Evolutionary conservation across 2,888 invertebrate genomes (phyloP).

Genomic region (Sialis lutaria): DNA sequence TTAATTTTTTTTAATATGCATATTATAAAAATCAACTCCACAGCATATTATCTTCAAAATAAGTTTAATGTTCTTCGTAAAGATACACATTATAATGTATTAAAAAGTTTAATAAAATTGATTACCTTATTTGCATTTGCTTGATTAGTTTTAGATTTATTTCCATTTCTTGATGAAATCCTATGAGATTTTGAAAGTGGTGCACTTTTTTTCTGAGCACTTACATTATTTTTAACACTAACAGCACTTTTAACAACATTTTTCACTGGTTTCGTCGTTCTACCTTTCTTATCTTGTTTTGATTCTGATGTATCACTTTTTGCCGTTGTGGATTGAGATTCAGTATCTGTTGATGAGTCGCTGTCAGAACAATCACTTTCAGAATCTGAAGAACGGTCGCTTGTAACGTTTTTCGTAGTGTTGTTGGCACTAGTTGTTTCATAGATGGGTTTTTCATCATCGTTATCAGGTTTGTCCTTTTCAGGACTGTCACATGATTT

Average conservation of each 20-base stretch:
- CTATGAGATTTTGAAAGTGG: slow-evolving; percentile 21
- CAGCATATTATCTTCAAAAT: no score
- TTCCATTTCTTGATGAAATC: slow-evolving; percentile 17
- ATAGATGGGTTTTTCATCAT: slow-evolving; percentile 14
- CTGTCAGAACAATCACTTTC: slow-evolving; percentile 23
- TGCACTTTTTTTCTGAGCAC: slow-evolving; percentile 11
- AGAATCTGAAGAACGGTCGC: slow-evolving; percentile 25
- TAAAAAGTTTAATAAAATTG: no score
- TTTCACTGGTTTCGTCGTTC: background rate
- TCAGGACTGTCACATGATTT: slow-evolving; percentile 23
- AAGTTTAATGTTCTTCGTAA: no score
- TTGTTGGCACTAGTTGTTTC: slow-evolving; percentile 6
- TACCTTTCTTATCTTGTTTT: background rate
- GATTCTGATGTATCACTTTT: slow-evolving; percentile 5
- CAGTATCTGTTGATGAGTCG: slow-evolving; percentile 18
- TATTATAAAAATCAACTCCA: background rate
- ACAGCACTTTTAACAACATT: background rate
- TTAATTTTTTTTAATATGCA: background rate
- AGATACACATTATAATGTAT: no score
- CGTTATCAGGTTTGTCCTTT: slow-evolving; percentile 21
- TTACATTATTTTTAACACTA: slow-evolving; percentile 1
- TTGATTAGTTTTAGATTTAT: no score
- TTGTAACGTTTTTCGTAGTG: slow-evolving; percentile 8
- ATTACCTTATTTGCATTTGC: no score
- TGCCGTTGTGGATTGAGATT: slow-evolving; percentile 3